Base-by-base conservation (phyloP, 2,888 invertebrate genomes). In the Sphecodes monilicornis region DNA sequence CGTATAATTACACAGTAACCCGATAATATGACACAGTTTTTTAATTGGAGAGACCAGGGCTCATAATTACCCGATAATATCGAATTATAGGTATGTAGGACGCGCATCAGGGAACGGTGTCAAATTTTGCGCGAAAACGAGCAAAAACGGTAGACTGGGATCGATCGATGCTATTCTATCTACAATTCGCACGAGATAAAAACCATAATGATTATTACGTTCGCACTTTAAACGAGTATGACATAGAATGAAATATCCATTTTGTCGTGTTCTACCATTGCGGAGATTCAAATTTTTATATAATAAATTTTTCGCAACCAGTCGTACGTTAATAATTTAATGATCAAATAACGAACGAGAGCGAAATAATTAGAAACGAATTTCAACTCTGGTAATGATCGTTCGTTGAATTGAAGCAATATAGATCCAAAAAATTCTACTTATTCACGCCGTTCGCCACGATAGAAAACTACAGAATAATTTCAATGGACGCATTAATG, bases 11-110 rank as follows among this genome's bases (percentile, higher is more conserved):
- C 69, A 69, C 39, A 41, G 84, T 80, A 71, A 85, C 73, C 84
- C 73, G 69, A 57, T 76, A 76, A 69, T 70, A 74, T 80, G 85
- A 80, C 84, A 80, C 84, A 85, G 80, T 77, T 85, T 85, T 84
- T 84, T 85, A 77, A 85, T 85, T 85, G 84, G 77, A 66, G 22
- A 74, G 50, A 68, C 73, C 36, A 74, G 13, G 76, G 32, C 18
- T 84, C 71, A 60, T 75, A 84, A 84, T 84, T 84, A 80, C 39
- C 32, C 36, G 43, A 72, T 76, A 76, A 84, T 75, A 80, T 75
- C 50, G 84, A 80, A 78, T 84, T 71, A 50, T 64, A n/a, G 66
- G 71, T 54, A 70, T 83, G 76, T 85, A 22, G 78, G 69, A 3
- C 71, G 70, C 69, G 26, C 32, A 26, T 32, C 29, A 8, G 0